Conservation (phyloP, 1,140 invertebrate species). For the Acarapis woodi region DNA sequence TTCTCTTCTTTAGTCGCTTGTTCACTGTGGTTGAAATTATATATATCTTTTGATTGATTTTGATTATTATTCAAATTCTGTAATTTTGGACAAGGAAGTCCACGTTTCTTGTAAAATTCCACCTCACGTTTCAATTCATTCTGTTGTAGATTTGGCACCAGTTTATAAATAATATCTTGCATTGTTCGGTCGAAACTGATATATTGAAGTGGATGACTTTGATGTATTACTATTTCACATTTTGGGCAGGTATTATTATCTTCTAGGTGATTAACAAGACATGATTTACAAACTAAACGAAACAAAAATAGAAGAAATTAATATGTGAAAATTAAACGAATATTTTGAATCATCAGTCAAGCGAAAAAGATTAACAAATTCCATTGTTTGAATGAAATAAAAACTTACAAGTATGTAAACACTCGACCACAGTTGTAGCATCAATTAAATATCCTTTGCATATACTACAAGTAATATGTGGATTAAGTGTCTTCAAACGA, state of each 20-base stretch:
- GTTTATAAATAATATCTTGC: constrained; percentile 95
- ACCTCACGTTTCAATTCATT: constrained; percentile 14
- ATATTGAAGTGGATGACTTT: constrained; percentile 82
- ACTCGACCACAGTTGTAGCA: constrained; percentile 23
- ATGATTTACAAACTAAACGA: constrained; percentile 75
- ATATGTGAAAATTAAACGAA: too few relatives aligned
- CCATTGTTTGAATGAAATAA: neutral
- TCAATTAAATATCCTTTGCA: constrained; percentile 23
- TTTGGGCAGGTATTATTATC: constrained; percentile 89
- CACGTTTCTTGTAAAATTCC: constrained; percentile 14
- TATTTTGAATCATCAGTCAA: too few relatives aligned
- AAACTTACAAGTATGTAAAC: constrained; percentile 21
- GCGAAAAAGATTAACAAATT: neutral
- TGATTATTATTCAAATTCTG: neutral
- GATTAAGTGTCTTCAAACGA: constrained; percentile 16
- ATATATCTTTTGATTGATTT: constrained; percentile 6
- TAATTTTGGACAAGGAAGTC: constrained; percentile 14
- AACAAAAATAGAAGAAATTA: constrained; percentile 3
- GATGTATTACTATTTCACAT: constrained; percentile 85
- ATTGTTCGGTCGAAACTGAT: constrained; percentile 91
- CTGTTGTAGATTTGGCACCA: constrained; percentile 67
- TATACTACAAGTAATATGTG: constrained; percentile 20
- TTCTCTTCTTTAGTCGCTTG: constrained; percentile 21
- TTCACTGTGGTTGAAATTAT: neutral
- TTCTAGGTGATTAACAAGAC: constrained; percentile 82